A percentile compares a stretch with the other conserved stretches of the same genome.
Evolutionary conservation across 2,888 invertebrate genomes (phyloP).

Genomic region (Cephalotes varians): DNA sequence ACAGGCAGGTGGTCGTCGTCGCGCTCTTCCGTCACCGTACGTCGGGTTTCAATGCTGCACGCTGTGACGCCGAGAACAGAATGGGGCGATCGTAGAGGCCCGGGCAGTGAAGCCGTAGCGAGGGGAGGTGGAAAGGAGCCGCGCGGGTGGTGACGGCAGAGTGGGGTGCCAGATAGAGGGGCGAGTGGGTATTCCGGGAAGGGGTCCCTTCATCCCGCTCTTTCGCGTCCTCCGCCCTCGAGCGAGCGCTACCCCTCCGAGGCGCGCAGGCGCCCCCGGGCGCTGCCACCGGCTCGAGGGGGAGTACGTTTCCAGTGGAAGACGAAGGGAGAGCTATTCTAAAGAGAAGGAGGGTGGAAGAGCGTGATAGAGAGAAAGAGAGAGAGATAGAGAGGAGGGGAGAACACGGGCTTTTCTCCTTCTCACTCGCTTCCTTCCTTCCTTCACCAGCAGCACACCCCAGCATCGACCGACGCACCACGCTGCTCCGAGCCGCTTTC

Average conservation of each 20-base stretch:
- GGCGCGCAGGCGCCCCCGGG: slow-evolving; percentile 78
- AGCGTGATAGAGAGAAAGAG: slow-evolving; percentile 15
- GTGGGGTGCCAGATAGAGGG: slow-evolving; percentile 65
- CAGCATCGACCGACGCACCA: slow-evolving; percentile 82
- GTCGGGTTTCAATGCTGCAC: slow-evolving; percentile 82
- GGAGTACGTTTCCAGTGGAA: slow-evolving; percentile 65
- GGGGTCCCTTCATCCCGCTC: slow-evolving; percentile 69
- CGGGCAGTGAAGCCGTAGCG: slow-evolving; percentile 85
- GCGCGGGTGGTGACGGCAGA: slow-evolving; percentile 64
- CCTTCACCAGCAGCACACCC: slow-evolving; percentile 68
- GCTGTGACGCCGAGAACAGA: slow-evolving; percentile 85
- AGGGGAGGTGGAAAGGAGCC: slow-evolving; percentile 77
- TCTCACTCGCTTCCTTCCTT: slow-evolving; percentile 70
- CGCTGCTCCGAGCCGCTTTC: slow-evolving; percentile 68
- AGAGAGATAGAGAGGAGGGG: neutral
- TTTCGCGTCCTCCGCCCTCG: slow-evolving; percentile 74
- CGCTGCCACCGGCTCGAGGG: slow-evolving; percentile 73
- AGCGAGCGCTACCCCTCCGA: slow-evolving; percentile 74
- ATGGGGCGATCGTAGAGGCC: slow-evolving; percentile 85
- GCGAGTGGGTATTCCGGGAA: slow-evolving; percentile 65
- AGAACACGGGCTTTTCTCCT: slow-evolving; percentile 54
- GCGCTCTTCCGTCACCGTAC: slow-evolving; percentile 73
- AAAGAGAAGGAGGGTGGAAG: slow-evolving; percentile 56
- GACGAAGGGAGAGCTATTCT: slow-evolving; percentile 45
- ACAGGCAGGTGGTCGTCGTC: slow-evolving; percentile 74